Evolutionary conservation across 2,888 invertebrate genomes (phyloP).

Genomic region (Plebejus anna): DNA sequence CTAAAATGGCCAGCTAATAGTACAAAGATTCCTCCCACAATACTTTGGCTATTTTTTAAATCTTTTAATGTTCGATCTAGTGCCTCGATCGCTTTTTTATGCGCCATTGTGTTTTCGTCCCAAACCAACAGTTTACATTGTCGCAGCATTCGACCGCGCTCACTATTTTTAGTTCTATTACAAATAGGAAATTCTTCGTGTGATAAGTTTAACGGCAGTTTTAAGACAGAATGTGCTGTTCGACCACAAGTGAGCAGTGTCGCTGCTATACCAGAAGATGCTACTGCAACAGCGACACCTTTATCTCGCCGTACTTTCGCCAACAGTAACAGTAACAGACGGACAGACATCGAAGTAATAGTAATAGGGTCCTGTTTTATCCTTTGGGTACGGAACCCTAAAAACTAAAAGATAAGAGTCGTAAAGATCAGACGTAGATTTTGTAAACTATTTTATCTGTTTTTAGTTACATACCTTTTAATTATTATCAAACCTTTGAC

Average conservation of each 20-base stretch:
- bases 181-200: constrained; percentile 38
- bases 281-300: constrained; percentile 37
- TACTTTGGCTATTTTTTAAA: constrained; percentile 31
- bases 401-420: background rate
- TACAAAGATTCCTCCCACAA: constrained; percentile 38
- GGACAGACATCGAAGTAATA: too few relatives aligned
- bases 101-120: constrained; percentile 38
- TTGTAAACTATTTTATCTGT: background rate
- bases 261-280: constrained; percentile 27
- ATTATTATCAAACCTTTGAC: background rate
- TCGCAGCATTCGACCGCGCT: constrained; percentile 34
- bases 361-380: too few relatives aligned
- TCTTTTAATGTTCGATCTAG: constrained; percentile 34
- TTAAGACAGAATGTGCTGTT: constrained; percentile 33
- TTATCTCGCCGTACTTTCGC: constrained; percentile 36
- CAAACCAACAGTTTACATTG: constrained; percentile 37
- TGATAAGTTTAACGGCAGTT: constrained; percentile 36
- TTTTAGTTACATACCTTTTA: background rate
- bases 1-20: constrained; percentile 39
- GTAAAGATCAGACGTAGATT: background rate
- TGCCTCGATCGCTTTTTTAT: constrained; percentile 36
- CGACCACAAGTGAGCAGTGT: constrained; percentile 23
- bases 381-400: too few relatives aligned
- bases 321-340: constrained; percentile 29
- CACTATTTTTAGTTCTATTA: constrained; percentile 38